phyloP scores from a whole-genome alignment of 2,888 invertebrate species.

The Cephus rjabovi region DNA sequence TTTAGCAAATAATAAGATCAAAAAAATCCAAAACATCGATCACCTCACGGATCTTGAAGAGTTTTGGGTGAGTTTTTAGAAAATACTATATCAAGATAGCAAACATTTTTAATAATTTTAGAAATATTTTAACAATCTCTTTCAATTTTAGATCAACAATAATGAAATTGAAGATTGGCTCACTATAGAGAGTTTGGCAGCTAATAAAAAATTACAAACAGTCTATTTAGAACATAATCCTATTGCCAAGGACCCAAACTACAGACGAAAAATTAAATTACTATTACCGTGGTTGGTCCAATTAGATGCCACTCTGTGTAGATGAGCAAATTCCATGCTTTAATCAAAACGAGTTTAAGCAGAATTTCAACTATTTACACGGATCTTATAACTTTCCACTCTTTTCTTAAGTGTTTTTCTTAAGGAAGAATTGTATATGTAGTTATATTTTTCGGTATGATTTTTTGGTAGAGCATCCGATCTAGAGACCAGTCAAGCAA shows the following conservation, averaged over 20 bases:
- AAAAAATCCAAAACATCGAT: constrained; percentile 80
- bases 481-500: no score
- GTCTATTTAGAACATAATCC: constrained; percentile 97
- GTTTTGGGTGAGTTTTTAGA: constrained; percentile 84
- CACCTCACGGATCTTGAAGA: constrained; percentile 87
- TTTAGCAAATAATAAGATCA: constrained; percentile 88
- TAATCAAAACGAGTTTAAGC: not conserved
- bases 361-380: no score
- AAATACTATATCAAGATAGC: not conserved
- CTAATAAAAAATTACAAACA: constrained; percentile 78
- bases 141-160: constrained; percentile 82
- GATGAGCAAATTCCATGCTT: constrained; percentile 66
- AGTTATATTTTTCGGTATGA: no score
- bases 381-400: no score
- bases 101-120: constrained; percentile 10
- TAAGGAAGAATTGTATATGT: no score
- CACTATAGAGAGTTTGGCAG: constrained; percentile 79
- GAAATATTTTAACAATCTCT: constrained; percentile 10
- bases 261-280: constrained; percentile 91
- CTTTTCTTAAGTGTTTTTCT: no score
- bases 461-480: no score
- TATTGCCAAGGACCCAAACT: constrained; percentile 83
- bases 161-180: constrained; percentile 89
- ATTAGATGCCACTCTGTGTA: constrained; percentile 95
- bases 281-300: constrained; percentile 87